Evolutionary conservation across 2,888 invertebrate genomes (phyloP), one percentile per base, ranked within the genome.

Genomic region (Neuroscelio doddi): DNA sequence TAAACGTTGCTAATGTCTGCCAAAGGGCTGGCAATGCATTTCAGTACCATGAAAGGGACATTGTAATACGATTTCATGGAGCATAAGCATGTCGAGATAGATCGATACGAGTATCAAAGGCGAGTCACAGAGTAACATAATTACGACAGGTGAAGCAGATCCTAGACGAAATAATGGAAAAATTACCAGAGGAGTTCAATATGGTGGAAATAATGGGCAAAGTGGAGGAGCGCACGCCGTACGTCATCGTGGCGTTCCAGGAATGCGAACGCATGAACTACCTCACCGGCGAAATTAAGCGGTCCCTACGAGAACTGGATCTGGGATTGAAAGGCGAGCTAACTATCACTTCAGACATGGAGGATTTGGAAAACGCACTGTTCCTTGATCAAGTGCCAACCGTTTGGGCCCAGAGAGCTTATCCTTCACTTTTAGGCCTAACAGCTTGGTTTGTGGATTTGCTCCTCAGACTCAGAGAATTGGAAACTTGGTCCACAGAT

Each of bases 211-310:
- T 98, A 65, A 95, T 95, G 92, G 94, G 93, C 1, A 96, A 97
- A 84, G 94, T 95, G 1, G 97, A 98, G 82, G 97, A 98, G 80
- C 88, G 97, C 50, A 97, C 97, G 0, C 98, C 98, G 0, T 98
- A 97, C 80, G 96, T 97, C 0, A 96, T 97, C 53, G 97, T 98
- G 0, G 95, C 95, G 0, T 94, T 95, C 79, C 95, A 97, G 82
- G 97, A 98, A 86, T 97, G 97, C 79, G 97, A 98, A 84, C 87
- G 97, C 42, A 97, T 98, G 97, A 98, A 98, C 85, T 90, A 90
- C 73, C 87, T 98, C 27, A 96, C 95, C 0, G 91, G 92, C 1
- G 97, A 97, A 86, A 93, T 98, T 86, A 94, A 95, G 74, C 86
- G 96, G 42, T 95, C 96, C 0, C 87, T 98, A 1, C 92, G 93